Conservation (phyloP, 2,888 invertebrate genomes). For the Lamproptera curius region DNA sequence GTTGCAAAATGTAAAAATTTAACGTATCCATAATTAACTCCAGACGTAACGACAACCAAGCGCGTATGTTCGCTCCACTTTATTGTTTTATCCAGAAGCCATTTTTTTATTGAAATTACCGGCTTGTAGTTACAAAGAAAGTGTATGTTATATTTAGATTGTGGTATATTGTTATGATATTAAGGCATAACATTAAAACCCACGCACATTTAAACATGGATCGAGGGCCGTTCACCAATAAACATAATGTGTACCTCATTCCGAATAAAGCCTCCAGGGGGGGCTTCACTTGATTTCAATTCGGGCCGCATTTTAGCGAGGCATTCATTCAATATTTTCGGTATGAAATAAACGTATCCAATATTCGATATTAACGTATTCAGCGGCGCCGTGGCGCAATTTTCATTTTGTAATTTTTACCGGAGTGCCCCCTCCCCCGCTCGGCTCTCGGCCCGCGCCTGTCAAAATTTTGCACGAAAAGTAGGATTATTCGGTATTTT, state of each 20-base stretch:
- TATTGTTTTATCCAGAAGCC: no score
- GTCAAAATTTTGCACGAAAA: conserved; percentile 40
- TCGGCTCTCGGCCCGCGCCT: conserved; percentile 36
- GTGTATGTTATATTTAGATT: no score
- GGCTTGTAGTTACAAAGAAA: no score
- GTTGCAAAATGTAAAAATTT: no score
- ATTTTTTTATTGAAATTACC: no score
- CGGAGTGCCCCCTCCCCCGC: conserved; percentile 70
- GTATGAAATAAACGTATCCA: conserved; percentile 70
- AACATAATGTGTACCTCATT: conserved; percentile 48
- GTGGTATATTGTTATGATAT: no score
- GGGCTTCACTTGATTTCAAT: conserved; percentile 57
- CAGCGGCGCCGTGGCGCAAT: conserved; percentile 72
- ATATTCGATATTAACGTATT: conserved; percentile 78
- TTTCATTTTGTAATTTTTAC: conserved; percentile 78
- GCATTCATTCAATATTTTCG: conserved; percentile 67
- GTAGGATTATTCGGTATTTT: conserved; percentile 20
- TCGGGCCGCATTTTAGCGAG: conserved; percentile 52
- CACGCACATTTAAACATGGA: conserved; percentile 15
- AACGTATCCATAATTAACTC: no score
- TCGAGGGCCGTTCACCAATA: conserved; percentile 43
- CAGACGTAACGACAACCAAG: no score
- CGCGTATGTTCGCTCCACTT: no score
- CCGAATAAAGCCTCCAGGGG: conserved; percentile 57
- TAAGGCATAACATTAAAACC: no score